Conservation (phyloP, 30 jellyfish, hydroid and myxozoan genomes). For the Aurelia aurita region DNA sequence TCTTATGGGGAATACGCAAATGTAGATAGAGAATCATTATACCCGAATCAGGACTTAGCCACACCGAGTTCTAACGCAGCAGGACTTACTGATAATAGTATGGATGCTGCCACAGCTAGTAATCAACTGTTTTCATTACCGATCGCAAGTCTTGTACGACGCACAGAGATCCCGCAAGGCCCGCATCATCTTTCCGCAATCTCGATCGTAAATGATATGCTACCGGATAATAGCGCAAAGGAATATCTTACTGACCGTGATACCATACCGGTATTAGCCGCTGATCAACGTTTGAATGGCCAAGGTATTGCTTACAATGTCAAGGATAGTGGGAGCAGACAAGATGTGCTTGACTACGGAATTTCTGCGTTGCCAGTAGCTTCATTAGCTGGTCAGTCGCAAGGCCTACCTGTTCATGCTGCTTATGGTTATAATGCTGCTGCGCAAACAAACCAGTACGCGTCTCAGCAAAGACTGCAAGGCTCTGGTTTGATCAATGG, state of each 20-base stretch:
- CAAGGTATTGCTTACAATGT: too few species aligned
- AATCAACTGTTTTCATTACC: slow-evolving; percentile 60
- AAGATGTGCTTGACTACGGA: too few species aligned
- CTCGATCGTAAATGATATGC: slow-evolving; percentile 63
- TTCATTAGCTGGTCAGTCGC: too few species aligned
- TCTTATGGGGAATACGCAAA: slow-evolving; percentile 31
- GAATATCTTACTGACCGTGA: slow-evolving; percentile 51
- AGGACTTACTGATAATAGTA: slow-evolving; percentile 8
- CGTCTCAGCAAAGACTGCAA: too few species aligned
- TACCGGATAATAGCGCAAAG: slow-evolving; percentile 28
- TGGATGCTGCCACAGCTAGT: slow-evolving; percentile 9
- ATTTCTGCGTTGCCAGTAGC: too few species aligned
- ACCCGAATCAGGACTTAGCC: slow-evolving; percentile 27
- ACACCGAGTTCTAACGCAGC: slow-evolving; percentile 22
- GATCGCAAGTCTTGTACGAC: slow-evolving; percentile 59
- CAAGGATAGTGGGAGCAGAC: too few species aligned
- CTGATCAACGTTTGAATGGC: slow-evolving; percentile 1
- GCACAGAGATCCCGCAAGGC: slow-evolving; percentile 59
- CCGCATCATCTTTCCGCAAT: slow-evolving; percentile 60
- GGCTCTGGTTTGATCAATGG: too few species aligned
- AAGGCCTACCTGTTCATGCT: too few species aligned
- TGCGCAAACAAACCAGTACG: too few species aligned
- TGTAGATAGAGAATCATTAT: slow-evolving; percentile 23
- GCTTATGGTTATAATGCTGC: too few species aligned
- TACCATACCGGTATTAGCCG: slow-evolving; percentile 6